Evolutionary conservation across 1,140 invertebrate species (phyloP).

Genomic region (Pogonognathellus flavescens): DNA sequence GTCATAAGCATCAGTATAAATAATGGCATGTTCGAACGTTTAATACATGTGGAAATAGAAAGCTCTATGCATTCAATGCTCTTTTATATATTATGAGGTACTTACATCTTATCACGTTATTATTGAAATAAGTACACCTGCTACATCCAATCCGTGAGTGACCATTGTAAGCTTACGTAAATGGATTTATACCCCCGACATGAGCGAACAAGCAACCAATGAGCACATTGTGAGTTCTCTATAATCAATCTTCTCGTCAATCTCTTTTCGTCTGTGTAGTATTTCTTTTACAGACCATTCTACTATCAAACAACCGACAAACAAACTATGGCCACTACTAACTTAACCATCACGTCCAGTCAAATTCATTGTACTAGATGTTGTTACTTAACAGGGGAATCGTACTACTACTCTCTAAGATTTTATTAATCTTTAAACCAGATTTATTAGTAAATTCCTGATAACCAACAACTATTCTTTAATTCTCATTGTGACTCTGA

Average conservation of each 20-base stretch:
- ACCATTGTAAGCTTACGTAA: background rate
- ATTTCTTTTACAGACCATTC: constrained; percentile 18
- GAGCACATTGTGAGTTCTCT: constrained; percentile 37
- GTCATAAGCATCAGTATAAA: background rate
- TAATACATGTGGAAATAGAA: background rate
- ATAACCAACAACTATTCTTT: no score
- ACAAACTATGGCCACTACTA: background rate
- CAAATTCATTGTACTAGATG: background rate
- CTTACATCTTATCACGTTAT: background rate
- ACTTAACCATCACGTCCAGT: background rate
- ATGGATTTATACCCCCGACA: constrained; percentile 9
- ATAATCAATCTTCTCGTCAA: constrained; percentile 48
- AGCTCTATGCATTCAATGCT: background rate
- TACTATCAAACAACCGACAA: constrained; percentile 13
- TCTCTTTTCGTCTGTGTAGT: constrained; percentile 3
- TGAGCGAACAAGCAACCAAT: constrained; percentile 36
- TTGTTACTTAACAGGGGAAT: background rate
- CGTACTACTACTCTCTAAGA: background rate
- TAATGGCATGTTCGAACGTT: constrained; percentile 1
- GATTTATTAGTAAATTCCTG: no score
- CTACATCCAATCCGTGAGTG: background rate
- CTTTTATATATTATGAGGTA: background rate
- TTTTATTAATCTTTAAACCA: background rate
- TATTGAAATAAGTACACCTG: background rate
- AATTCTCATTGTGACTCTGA: no score